Conservation (phyloP, 2,888 invertebrate genomes). For the Diabrotica balteata region DNA sequence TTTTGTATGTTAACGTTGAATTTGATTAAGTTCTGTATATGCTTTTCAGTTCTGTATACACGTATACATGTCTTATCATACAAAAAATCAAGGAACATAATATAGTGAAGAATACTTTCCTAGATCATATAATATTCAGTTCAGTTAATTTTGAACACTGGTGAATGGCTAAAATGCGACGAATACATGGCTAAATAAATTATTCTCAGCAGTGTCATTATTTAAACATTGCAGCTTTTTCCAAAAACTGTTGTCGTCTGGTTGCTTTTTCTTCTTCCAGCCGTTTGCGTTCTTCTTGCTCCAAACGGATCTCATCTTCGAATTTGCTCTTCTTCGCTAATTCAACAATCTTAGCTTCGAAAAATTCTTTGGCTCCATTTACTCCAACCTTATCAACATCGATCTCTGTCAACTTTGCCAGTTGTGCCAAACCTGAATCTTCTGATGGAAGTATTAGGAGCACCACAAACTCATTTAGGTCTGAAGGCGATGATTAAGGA, state of each 20-base stretch:
- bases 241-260: slow-evolving; percentile 83
- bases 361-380: slow-evolving; percentile 93
- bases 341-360: slow-evolving; percentile 93
- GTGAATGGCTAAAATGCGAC: no score
- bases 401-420: slow-evolving; percentile 88
- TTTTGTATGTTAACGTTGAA: no score
- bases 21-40: no score
- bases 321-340: slow-evolving; percentile 84
- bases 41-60: no score
- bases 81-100: no score
- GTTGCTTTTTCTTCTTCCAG: slow-evolving; percentile 84
- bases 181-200: no score
- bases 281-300: slow-evolving; percentile 86
- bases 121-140: no score
- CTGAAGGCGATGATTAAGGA: slow-evolving; percentile 94
- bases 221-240: slow-evolving; percentile 86
- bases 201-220: neutral
- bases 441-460: slow-evolving; percentile 96
- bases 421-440: slow-evolving; percentile 84
- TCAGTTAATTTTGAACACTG: no score
- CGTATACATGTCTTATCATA: no score
- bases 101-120: no score
- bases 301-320: slow-evolving; percentile 89
- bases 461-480: slow-evolving; percentile 94
- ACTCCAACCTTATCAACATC: slow-evolving; percentile 95